These are phyloP conservation scores for Monopterus albus DNA, from an alignment of 2,113 vertebrate genomes.

Conservation along the genomic window DNA sequence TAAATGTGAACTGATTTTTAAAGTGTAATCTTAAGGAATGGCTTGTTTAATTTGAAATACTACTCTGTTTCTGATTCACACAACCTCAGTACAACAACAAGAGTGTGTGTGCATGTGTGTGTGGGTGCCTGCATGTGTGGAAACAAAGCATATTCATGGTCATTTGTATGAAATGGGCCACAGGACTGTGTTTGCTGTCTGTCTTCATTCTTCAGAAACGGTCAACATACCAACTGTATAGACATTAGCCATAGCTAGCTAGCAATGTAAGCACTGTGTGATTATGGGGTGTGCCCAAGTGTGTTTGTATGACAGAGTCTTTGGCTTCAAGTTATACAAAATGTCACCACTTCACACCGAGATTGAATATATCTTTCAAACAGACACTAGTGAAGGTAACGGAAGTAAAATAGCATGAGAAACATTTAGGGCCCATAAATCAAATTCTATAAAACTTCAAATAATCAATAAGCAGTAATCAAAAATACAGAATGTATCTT, in stretches of 20 bases:
- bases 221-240: too few relatives aligned
- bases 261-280: neutral
- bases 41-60: neutral
- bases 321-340: neutral
- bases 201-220: neutral
- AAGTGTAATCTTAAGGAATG: neutral
- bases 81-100: too few relatives aligned
- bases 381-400: neutral
- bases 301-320: neutral
- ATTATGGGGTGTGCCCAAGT: neutral
- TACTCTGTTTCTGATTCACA: too few relatives aligned
- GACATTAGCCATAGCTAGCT: neutral
- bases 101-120: too few relatives aligned
- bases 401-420: neutral
- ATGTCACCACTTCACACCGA: neutral
- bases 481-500: constrained; percentile 5
- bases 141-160: neutral
- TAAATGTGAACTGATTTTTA: neutral
- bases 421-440: neutral
- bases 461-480: constrained; percentile 8
- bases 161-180: neutral
- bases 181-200: neutral
- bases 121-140: too few relatives aligned
- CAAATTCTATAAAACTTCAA: neutral
- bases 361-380: neutral